phyloP scores from a whole-genome alignment of 2,797 vertebrate genomes.

The Crenuchus spilurus region DNA sequence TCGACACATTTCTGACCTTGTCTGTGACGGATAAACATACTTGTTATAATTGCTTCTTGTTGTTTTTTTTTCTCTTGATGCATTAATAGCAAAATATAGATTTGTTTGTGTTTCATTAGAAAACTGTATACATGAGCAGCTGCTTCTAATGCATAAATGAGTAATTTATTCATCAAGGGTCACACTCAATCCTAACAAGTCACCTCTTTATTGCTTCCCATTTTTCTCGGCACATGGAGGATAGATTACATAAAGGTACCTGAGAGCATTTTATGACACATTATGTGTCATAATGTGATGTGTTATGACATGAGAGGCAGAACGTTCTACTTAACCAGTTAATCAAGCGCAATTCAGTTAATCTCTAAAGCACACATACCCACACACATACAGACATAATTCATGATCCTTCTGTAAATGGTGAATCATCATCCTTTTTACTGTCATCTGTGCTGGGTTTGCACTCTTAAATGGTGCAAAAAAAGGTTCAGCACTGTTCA shows the following conservation, averaged over 20 bases:
- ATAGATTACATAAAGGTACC: conserved; percentile 7
- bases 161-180: not conserved
- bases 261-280: conserved; percentile 21
- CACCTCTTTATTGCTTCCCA: not conserved
- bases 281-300: conserved; percentile 9
- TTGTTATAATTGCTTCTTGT: not conserved
- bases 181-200: not conserved
- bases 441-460: not conserved
- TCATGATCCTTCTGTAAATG: not conserved
- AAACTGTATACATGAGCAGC: not conserved
- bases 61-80: not conserved
- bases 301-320: conserved; percentile 14
- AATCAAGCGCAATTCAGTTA: not conserved
- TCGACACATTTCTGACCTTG: conserved; percentile 19
- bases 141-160: not conserved
- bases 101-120: not conserved
- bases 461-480: too few species aligned
- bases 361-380: conserved; percentile 1
- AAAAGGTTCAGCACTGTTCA: too few species aligned
- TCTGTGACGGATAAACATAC: not conserved
- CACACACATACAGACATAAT: not conserved
- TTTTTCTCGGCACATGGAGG: conserved; percentile 2
- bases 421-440: not conserved
- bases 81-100: not conserved
- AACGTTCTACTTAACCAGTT: not conserved